phyloP scores from a whole-genome alignment of 2,797 vertebrate genomes.

The Aphelocoma californica region DNA sequence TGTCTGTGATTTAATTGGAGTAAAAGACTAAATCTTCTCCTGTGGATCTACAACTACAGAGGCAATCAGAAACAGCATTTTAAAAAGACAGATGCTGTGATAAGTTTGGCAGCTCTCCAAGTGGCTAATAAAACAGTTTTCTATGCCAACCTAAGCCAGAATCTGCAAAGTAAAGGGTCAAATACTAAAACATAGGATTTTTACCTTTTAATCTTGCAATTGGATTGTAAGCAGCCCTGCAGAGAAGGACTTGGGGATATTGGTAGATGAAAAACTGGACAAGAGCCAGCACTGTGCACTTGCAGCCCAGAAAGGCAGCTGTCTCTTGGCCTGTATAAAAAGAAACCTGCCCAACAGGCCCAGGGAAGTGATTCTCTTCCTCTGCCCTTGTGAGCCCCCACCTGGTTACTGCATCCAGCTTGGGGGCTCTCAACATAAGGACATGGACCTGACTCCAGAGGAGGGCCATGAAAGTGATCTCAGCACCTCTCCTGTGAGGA shows the following conservation, averaged over 20 bases:
- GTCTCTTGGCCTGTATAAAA: background rate
- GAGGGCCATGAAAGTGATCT: rapidly evolving
- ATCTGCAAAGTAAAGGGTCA: background rate
- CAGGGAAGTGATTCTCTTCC: background rate
- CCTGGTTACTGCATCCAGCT: background rate
- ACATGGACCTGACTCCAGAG: background rate
- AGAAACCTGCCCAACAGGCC: rapidly evolving
- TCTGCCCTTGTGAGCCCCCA: background rate
- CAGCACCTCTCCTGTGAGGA: background rate
- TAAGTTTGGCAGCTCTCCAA: background rate
- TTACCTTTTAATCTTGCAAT: background rate
- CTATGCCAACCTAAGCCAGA: background rate
- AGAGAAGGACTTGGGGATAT: background rate
- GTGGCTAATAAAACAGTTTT: background rate
- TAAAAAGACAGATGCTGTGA: background rate
- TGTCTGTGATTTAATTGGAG: background rate
- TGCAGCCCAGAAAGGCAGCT: background rate
- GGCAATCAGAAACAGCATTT: background rate
- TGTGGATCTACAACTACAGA: background rate
- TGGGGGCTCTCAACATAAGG: background rate
- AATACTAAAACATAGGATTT: background rate
- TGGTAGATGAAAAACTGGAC: background rate
- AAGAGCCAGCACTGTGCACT: background rate
- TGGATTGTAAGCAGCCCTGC: background rate
- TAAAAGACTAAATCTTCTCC: background rate